These are phyloP conservation scores for Drosophila auraria DNA, from an alignment of 1,140 invertebrate genomes.

Conservation along the genomic window DNA sequence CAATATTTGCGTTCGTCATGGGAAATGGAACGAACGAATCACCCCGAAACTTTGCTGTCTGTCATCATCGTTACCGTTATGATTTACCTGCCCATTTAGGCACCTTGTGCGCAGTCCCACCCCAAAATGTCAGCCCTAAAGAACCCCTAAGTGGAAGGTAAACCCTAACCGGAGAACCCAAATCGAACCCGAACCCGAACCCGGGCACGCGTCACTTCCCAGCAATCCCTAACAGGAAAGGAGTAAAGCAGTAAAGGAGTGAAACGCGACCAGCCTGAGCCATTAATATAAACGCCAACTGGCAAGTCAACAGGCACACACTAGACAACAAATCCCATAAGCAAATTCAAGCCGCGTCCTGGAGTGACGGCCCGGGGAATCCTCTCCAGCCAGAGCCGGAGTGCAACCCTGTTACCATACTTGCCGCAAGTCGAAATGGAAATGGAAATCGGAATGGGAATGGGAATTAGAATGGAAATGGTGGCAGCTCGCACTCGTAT, in stretches of 20 bases:
- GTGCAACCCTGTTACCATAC: constrained; percentile 59
- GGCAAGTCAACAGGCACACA: constrained; percentile 74
- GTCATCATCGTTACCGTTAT: constrained; percentile 40
- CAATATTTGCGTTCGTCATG: constrained; percentile 13
- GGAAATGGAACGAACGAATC: constrained; percentile 1
- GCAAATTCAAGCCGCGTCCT: constrained; percentile 44
- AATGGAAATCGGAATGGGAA: constrained; percentile 10
- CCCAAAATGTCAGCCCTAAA: not conserved
- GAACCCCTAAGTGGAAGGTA: constrained; percentile 2
- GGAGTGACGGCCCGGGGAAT: not conserved
- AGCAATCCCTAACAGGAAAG: constrained; percentile 27
- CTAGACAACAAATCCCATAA: constrained; percentile 65
- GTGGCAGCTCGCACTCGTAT: constrained; percentile 28
- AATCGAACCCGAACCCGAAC: constrained; percentile 8
- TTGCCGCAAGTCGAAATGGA: constrained; percentile 4
- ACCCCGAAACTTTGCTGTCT: constrained; percentile 1
- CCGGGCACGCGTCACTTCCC: constrained; percentile 49
- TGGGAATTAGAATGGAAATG: constrained; percentile 1
- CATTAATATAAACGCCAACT: constrained; percentile 79
- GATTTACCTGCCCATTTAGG: constrained; percentile 42
- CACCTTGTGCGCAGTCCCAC: constrained; percentile 14
- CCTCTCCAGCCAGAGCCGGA: constrained; percentile 13
- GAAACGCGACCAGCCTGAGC: constrained; percentile 27
- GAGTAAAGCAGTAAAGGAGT: not conserved
- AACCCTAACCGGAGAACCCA: constrained; percentile 9